Conservation (phyloP, 1,140 invertebrate genomes). For the Micrasema minimum region DNA sequence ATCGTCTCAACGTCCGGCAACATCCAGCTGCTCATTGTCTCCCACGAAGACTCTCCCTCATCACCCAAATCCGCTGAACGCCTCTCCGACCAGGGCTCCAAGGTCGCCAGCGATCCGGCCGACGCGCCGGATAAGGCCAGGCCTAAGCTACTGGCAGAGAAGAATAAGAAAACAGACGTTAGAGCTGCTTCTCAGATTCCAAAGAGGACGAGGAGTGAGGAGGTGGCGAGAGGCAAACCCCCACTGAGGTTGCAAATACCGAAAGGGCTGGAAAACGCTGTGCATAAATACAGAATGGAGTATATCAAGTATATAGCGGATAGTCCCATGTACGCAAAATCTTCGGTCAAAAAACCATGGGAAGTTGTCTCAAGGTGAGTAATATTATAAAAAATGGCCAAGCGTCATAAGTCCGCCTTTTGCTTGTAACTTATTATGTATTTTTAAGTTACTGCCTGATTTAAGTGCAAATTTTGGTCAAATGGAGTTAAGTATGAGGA, state of each 20-base stretch:
- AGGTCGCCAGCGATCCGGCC: background rate
- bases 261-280: constrained; percentile 50
- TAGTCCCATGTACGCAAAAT: constrained; percentile 61
- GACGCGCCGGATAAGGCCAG: background rate
- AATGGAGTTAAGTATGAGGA: no score
- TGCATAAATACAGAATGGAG: constrained; percentile 59
- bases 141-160: background rate
- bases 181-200: background rate
- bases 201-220: background rate
- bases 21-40: constrained; percentile 17
- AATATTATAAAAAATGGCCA: no score
- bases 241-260: constrained; percentile 56
- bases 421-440: no score
- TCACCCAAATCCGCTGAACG: constrained; percentile 16
- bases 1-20: background rate
- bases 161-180: constrained; percentile 6
- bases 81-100: constrained; percentile 39
- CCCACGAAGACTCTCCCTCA: constrained; percentile 16
- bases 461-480: no score
- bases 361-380: constrained; percentile 60
- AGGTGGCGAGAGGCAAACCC: constrained; percentile 12
- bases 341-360: constrained; percentile 59
- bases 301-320: constrained; percentile 62
- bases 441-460: no score
- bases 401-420: no score